Conservation (phyloP, 2,888 invertebrate species). For the Aporophyla nigra region DNA sequence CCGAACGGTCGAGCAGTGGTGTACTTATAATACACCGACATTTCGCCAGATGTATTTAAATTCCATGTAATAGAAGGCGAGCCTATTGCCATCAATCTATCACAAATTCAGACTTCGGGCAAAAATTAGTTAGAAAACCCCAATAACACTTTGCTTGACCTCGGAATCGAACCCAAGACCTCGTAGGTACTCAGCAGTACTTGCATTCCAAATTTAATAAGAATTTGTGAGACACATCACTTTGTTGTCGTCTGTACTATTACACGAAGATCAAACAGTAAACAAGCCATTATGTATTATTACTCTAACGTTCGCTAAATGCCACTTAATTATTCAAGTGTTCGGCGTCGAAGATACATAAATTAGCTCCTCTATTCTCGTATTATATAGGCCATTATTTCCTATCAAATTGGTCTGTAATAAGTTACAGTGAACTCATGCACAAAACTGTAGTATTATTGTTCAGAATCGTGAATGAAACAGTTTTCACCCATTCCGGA, state of each 20-base stretch:
- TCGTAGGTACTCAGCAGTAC: too few relatives aligned
- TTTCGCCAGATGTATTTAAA: too few relatives aligned
- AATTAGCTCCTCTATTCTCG: slow-evolving; percentile 33
- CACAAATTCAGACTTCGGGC: too few relatives aligned
- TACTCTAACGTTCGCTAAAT: slow-evolving; percentile 36
- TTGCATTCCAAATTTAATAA: background rate
- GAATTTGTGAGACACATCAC: slow-evolving; percentile 21
- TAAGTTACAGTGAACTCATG: slow-evolving; percentile 26
- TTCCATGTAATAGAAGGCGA: too few relatives aligned
- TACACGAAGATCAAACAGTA: slow-evolving; percentile 21
- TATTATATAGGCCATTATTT: slow-evolving; percentile 10
- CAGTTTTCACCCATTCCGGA: slow-evolving; percentile 62
- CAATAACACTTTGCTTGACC: too few relatives aligned
- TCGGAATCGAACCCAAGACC: too few relatives aligned
- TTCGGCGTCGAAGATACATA: slow-evolving; percentile 36
- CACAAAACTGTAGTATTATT: slow-evolving; percentile 59
- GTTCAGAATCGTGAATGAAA: slow-evolving; percentile 57
- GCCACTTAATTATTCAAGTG: slow-evolving; percentile 50
- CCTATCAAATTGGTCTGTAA: slow-evolving; percentile 16
- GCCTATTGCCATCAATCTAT: too few relatives aligned
- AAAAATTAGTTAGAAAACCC: too few relatives aligned
- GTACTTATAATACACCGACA: too few relatives aligned
- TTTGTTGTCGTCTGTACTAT: slow-evolving; percentile 29
- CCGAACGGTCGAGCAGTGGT: too few relatives aligned
- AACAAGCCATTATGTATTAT: slow-evolving; percentile 24